Evolutionary conservation across 2,888 invertebrate species (phyloP).

Genomic region (Melieria crassipennis): DNA sequence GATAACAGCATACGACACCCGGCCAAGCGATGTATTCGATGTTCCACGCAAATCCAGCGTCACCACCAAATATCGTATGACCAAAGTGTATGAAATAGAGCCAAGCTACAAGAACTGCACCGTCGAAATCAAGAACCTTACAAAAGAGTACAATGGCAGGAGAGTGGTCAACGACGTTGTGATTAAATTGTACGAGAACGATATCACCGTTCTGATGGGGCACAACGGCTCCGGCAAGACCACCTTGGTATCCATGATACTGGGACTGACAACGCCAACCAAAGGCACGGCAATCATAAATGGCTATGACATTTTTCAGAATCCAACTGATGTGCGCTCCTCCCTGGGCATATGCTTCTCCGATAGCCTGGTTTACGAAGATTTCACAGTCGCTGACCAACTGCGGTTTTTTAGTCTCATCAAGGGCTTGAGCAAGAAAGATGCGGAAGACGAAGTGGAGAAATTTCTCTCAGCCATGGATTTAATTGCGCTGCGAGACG

Average conservation of each 20-base stretch:
- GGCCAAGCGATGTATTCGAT: too few relatives aligned
- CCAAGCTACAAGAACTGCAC: conserved; percentile 64
- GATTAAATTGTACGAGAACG: conserved; percentile 79
- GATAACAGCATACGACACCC: too few relatives aligned
- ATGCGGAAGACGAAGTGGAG: conserved; percentile 69
- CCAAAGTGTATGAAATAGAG: conserved; percentile 66
- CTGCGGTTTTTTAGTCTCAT: conserved; percentile 80
- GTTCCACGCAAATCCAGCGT: too few relatives aligned
- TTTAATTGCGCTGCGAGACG: conserved; percentile 71
- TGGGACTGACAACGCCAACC: conserved; percentile 75
- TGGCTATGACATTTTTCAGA: conserved; percentile 58
- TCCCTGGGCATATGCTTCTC: conserved; percentile 11
- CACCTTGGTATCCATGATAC: conserved; percentile 89
- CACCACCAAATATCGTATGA: conserved; percentile 51
- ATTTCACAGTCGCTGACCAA: conserved; percentile 82
- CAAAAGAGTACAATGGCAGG: conserved; percentile 78
- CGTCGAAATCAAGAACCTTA: conserved; percentile 64
- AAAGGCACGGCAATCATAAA: conserved; percentile 76
- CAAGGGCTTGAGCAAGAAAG: conserved; percentile 69
- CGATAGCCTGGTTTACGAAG: conserved; percentile 57
- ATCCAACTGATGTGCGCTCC: not conserved
- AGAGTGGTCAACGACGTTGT: conserved; percentile 73
- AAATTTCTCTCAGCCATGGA: conserved; percentile 72
- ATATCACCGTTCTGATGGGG: conserved; percentile 74
- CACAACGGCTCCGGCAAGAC: conserved; percentile 83